phyloP scores from a whole-genome alignment of 2,113 vertebrate genomes.

The Ptyas mucosa region DNA sequence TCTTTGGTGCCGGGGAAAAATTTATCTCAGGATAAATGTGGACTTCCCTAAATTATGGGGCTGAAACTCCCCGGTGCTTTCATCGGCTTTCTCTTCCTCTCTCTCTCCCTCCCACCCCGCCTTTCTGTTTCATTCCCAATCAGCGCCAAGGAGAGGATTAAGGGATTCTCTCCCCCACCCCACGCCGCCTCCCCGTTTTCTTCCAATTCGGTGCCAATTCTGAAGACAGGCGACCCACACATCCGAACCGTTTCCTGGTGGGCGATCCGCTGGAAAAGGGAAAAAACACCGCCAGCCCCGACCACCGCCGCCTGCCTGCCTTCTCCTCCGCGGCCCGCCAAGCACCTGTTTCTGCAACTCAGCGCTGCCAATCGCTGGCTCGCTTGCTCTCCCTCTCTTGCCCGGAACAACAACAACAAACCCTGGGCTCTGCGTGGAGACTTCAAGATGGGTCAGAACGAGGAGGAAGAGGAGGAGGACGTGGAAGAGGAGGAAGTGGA shows the following conservation, averaged over 20 bases:
- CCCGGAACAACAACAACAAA: too few species aligned
- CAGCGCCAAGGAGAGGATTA: background rate
- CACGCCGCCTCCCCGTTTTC: too few species aligned
- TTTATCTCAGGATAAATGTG: background rate
- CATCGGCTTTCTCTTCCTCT: background rate
- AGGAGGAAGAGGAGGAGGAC: background rate
- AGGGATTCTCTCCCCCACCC: background rate
- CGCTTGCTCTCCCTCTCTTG: background rate
- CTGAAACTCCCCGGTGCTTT: background rate
- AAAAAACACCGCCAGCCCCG: background rate
- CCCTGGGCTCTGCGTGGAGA: background rate
- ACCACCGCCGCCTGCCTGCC: background rate
- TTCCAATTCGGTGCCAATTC: background rate
- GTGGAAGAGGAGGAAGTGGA: too few species aligned
- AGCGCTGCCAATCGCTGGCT: background rate
- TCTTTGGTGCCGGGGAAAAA: background rate
- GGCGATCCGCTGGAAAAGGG: background rate
- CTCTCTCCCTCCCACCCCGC: too few species aligned
- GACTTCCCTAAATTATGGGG: background rate
- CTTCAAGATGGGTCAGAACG: background rate
- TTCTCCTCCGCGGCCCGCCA: background rate
- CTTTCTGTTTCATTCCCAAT: slow-evolving; percentile 14
- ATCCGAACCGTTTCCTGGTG: background rate
- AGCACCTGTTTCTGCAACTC: slow-evolving; percentile 62
- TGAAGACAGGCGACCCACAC: background rate